Percentiles rank a stretch among this genome's conserved stretches.
These are phyloP conservation scores for Malaclemys terrapin DNA, from an alignment of 2,113 vertebrate genomes.

Conservation along the genomic window DNA sequence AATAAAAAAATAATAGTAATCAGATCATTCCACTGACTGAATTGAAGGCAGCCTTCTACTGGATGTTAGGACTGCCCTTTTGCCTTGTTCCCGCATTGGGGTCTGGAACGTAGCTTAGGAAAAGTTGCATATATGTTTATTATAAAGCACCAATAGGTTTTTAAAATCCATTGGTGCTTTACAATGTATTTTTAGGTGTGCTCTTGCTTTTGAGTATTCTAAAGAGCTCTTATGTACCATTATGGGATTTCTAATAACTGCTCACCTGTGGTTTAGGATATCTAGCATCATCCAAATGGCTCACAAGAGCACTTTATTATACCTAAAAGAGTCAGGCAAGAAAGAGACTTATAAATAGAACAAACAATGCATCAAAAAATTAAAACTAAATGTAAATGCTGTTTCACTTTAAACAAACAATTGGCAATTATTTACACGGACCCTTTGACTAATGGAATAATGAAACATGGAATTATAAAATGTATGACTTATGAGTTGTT, in stretches of 20 bases:
- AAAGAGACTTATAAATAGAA: background rate
- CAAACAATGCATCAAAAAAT: background rate
- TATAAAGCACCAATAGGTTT: background rate
- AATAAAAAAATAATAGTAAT: background rate
- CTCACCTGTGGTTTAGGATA: background rate
- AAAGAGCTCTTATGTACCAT: background rate
- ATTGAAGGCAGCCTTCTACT: background rate
- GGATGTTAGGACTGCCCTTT: background rate
- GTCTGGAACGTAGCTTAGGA: background rate
- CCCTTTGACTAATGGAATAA: background rate
- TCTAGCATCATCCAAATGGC: background rate
- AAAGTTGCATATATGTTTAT: background rate
- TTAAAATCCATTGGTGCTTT: background rate
- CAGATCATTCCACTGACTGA: background rate
- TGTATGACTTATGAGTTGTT: background rate
- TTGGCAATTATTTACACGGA: background rate
- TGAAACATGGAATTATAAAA: constrained; percentile 36
- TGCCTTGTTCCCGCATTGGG: background rate
- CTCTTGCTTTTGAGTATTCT: background rate
- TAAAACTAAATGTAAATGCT: background rate
- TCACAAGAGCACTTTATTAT: background rate
- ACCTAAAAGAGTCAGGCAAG: background rate
- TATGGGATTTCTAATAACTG: background rate
- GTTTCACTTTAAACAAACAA: background rate
- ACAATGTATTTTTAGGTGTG: background rate